Base-by-base conservation (phyloP, 1,140 invertebrate species). In the Papilio machaon region DNA sequence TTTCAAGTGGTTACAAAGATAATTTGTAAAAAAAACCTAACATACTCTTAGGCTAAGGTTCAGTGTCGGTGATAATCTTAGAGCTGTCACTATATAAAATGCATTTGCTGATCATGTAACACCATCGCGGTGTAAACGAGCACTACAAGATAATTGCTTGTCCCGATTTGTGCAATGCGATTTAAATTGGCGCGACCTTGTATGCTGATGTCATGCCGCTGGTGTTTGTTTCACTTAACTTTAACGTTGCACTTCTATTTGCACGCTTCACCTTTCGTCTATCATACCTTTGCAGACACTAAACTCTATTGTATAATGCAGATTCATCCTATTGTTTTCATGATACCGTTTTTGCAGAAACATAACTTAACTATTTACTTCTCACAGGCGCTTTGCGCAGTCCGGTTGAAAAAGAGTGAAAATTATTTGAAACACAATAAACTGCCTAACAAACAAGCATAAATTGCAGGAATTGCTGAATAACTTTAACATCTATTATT, bases 141-240 rank as follows among this genome's bases (percentile, higher is more conserved):
- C 80, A 47, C 17, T 79, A 82, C 80, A 78, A 81, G 73, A 81
- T 80, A 80, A 82, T 83, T 70, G 49, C 35, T 43, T 2, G 43
- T 67, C 77, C 58, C 80, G 76, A 79, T 81, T 76, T 30, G 30
- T 75, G 73, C 77, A 80, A 82, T 80, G 82, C 80, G 79, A 74
- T 81, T 77, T 80, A 73, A 38, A 83, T 83, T 83, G 79, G 80
- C 10, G 35, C 67, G 79, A 38, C 82, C 82, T 82, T 79, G 77
- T 30, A 73, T 6, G 19, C 35, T 83, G 82, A 83, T 83, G 82
- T 81, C 82, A 82, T 67, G 38, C 46, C 52, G 49, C 49, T 73
- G 47, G 77, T 67, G 43, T 49, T 75, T 76, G 47, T 70, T 70
- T 64, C 54, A 30, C 60, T 60, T 3, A 19, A 15, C n/a, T 67